Evolutionary conservation across 2,113 vertebrate species (phyloP), one percentile per base, ranked within the genome.

Genomic region (Rhinoderma darwinii): DNA sequence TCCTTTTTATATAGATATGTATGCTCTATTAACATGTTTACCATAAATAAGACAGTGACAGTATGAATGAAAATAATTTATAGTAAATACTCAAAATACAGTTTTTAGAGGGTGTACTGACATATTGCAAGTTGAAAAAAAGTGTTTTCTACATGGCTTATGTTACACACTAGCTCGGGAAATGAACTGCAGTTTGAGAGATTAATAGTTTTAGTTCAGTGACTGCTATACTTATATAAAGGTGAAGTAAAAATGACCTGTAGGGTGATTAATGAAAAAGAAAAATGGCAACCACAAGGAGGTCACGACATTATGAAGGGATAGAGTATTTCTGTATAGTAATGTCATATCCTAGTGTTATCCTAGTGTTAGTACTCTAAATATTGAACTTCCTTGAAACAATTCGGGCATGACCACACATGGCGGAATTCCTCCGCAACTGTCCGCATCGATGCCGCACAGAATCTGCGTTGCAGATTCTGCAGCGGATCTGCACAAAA

Each of bases 121-220:
- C 10, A 12, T 8, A n/a, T 30, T 59, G 25, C 20, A 50, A 30
- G 2, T 70, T 70, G 1, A 68, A 82, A 44, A 82, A 12, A 30
- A 30, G 17, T 37, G 14, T 66, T 66, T 43, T 59, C 30, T 66
- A 39, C 18, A 61, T 41, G 10, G 12, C 37, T 43, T 30, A 50
- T 22, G 43, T 25, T 44, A 15, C 27, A 41, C 37, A 20, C 27
- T 50, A 43, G 74, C 32, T 86, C 54, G 56, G 61, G 20, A 86
- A 86, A 56, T 80, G 47, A 80, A 72, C 51, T 78, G n/a, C 73
- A 86, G 41, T 51, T 56, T n/a, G 56, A 44, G 74, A 86, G 84
- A 86, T 86, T 86, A 86, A 86, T 86, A 80, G 84, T 86, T 76
- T 70, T 86, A 61, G 74, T 63, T 86, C 84, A 51, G 56, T 78